phyloP scores from a whole-genome alignment of 2,797 vertebrate genomes.

The Acipenser oxyrinchus region DNA sequence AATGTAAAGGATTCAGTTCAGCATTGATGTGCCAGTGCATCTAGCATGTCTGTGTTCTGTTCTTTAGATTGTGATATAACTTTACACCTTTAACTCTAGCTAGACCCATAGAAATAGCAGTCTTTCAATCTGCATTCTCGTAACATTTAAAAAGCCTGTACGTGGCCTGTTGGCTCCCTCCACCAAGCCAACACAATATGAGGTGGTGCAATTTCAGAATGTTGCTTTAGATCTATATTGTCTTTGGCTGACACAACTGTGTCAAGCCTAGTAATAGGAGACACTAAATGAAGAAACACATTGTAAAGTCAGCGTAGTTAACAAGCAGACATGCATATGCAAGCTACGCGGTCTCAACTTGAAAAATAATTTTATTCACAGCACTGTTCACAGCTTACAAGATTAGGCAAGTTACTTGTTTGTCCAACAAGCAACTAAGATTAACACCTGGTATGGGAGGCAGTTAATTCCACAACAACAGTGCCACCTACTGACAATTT shows the following conservation, averaged over 20 bases:
- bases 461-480: slow-evolving; percentile 27
- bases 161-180: too few species aligned
- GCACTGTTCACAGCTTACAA: slow-evolving; percentile 8
- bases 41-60: too few species aligned
- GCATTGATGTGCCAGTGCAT: too few species aligned
- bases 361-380: slow-evolving; percentile 20
- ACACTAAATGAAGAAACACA: neutral
- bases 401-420: neutral
- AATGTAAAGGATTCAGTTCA: too few species aligned
- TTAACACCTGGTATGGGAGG: slow-evolving; percentile 1
- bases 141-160: too few species aligned
- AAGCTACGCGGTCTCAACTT: slow-evolving; percentile 12
- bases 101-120: too few species aligned
- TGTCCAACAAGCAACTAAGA: neutral
- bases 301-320: neutral
- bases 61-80: too few species aligned
- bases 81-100: too few species aligned
- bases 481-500: slow-evolving; percentile 34
- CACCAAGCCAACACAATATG: too few species aligned
- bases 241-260: neutral
- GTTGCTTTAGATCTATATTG: neutral
- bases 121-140: too few species aligned
- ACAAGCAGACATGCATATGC: neutral
- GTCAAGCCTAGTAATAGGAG: neutral
- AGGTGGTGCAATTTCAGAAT: neutral